These are phyloP conservation scores for Matsumyia berberina DNA, from an alignment of 2,888 invertebrate species.

Conservation along the genomic window DNA sequence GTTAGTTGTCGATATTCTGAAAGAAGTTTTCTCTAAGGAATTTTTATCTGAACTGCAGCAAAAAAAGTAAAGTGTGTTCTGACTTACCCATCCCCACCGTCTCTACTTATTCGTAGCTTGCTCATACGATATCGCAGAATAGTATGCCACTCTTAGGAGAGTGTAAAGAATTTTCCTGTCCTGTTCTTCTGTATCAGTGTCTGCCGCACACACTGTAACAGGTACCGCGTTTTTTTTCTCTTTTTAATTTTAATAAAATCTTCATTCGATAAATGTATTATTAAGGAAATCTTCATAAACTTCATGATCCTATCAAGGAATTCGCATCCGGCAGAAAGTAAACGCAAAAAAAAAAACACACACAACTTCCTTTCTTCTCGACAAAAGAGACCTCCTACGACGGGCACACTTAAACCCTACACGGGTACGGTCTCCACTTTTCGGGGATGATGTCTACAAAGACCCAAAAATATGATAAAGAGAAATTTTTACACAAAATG, in stretches of 20 bases:
- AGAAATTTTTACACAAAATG: conserved; percentile 20
- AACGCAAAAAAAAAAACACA: conserved; percentile 5
- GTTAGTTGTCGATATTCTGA: too few species aligned
- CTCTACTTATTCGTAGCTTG: too few species aligned
- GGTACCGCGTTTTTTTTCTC: neutral
- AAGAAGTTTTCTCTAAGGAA: too few species aligned
- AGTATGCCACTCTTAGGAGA: too few species aligned
- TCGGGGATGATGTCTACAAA: neutral
- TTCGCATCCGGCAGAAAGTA: conserved; percentile 22
- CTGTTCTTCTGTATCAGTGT: too few species aligned
- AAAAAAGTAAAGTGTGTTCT: too few species aligned
- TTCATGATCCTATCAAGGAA: conserved; percentile 37
- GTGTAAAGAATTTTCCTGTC: too few species aligned
- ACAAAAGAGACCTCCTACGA: neutral
- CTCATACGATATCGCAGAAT: too few species aligned
- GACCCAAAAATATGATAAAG: conserved; percentile 10
- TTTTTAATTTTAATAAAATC: conserved; percentile 28
- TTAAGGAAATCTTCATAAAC: conserved; percentile 35
- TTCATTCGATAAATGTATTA: conserved; percentile 6
- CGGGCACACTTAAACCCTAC: conserved; percentile 21
- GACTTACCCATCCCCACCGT: too few species aligned
- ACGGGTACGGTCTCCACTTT: conserved; percentile 31
- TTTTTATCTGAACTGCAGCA: too few species aligned
- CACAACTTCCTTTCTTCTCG: neutral
- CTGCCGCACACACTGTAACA: too few species aligned